Evolutionary conservation across 2,113 vertebrate species (phyloP), one percentile per base, ranked within the genome.

Genomic region (Pseudonaja textilis): DNA sequence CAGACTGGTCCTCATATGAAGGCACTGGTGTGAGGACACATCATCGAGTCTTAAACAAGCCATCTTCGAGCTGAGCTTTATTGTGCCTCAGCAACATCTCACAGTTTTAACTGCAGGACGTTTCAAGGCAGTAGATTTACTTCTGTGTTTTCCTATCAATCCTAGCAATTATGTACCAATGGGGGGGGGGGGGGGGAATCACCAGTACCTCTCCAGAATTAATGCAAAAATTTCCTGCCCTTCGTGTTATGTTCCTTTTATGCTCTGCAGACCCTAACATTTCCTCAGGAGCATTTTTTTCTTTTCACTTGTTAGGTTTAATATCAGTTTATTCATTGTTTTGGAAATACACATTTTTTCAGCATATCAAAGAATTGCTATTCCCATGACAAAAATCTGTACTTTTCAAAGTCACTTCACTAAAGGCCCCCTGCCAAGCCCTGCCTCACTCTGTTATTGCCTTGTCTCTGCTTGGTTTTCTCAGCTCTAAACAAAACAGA

Each of bases 171-270:
- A 39, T 34, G 16, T 74, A 34, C 14, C 69, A 74, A 74, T 39
- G 5, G 29, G 14, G 6, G 0, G 0, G 3, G 3, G 5, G 29
- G 14, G 6, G 0, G 0, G 3, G 3, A 81, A 81, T 81, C 69
- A 81, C 2, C n/a, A 81, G 16, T 8, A 34, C n/a, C 16, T 81
- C n/a, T 39, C 16, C 69, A 39, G 69, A 39, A 81, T 81, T 20
- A 39, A 81, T 39, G 69, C 69, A 81, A 34, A 81, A 81, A 39
- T 81, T 81, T 39, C n/a, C 69, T 81, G n/a, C 16, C 69, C n/a
- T 39, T 39, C n/a, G 18, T 74, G 29, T 18, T 74, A 34, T 18
- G 6, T 81, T 39, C 16, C 69, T 81, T 81, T 81, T 81, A 74
- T 34, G 5, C 5, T 34, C 14, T 74, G 7, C 8, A 34, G 16